Conservation (phyloP, 2,888 invertebrate species). For the Pseudococcus jackbeardsleyi region DNA sequence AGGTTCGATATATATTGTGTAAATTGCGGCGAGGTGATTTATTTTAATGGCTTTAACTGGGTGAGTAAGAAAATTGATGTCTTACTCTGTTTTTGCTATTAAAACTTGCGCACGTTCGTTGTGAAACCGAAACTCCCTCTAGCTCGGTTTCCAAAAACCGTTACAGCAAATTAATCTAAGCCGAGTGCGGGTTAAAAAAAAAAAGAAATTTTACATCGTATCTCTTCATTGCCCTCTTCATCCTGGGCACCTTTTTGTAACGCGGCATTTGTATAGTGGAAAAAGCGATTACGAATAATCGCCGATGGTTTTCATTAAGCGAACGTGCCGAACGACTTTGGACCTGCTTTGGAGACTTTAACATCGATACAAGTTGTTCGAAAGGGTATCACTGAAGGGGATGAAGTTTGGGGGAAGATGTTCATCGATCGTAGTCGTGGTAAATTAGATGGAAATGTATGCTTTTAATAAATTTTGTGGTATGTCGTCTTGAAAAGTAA, state of each 20-base stretch:
- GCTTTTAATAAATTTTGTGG: too few relatives aligned
- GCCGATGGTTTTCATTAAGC: conserved; percentile 37
- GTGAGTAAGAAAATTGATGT: conserved; percentile 52
- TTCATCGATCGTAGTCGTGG: neutral
- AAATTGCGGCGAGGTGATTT: conserved; percentile 50
- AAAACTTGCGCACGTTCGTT: conserved; percentile 47
- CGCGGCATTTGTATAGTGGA: conserved; percentile 5
- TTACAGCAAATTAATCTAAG: conserved; percentile 39
- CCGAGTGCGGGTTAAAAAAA: neutral
- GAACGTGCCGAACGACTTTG: neutral
- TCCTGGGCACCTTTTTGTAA: neutral
- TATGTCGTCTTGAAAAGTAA: too few relatives aligned
- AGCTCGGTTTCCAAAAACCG: conserved; percentile 29
- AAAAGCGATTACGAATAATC: conserved; percentile 36
- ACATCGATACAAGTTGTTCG: conserved; percentile 8
- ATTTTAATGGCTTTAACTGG: conserved; percentile 50
- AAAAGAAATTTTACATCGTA: neutral
- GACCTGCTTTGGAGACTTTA: neutral
- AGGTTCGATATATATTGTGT: conserved; percentile 45
- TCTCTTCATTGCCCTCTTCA: neutral
- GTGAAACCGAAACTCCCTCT: neutral
- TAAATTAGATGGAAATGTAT: neutral
- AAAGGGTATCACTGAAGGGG: neutral
- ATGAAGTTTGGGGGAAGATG: neutral
- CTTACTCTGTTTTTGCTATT: conserved; percentile 52